phyloP scores from a whole-genome alignment of 1,140 invertebrate species.

The Bombus pascuorum region DNA sequence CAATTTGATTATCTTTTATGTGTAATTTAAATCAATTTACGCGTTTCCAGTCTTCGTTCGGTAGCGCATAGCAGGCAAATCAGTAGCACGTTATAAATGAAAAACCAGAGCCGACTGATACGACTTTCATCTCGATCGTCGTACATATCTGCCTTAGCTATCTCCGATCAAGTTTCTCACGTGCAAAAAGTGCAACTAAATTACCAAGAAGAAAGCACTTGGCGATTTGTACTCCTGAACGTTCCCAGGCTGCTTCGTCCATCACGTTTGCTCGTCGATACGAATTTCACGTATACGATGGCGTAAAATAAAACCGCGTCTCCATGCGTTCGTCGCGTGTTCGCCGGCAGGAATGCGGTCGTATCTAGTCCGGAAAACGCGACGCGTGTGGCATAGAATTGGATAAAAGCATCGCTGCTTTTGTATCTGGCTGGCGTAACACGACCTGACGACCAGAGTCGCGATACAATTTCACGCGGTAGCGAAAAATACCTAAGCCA shows the following conservation, averaged over 20 bases:
- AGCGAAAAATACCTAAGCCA: conserved; percentile 23
- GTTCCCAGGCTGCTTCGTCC: conserved; percentile 40
- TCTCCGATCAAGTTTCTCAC: background rate
- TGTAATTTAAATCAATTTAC: conserved; percentile 3
- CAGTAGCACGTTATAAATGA: background rate
- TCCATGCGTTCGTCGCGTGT: conserved; percentile 27
- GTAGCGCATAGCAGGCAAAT: no score
- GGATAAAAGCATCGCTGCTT: conserved; percentile 40
- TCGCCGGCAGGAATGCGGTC: conserved; percentile 59
- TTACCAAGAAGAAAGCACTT: background rate
- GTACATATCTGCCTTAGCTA: background rate
- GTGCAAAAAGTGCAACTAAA: background rate
- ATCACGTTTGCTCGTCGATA: conserved; percentile 48
- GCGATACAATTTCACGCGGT: conserved; percentile 48
- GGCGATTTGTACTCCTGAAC: conserved; percentile 2
- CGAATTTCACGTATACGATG: conserved; percentile 64
- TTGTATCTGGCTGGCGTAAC: conserved; percentile 43
- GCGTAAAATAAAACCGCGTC: conserved; percentile 62
- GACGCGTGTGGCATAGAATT: conserved; percentile 45
- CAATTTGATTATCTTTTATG: background rate
- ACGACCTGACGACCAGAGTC: conserved; percentile 42
- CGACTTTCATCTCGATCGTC: conserved; percentile 12
- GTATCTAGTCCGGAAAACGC: conserved; percentile 47
- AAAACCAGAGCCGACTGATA: background rate
- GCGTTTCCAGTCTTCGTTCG: no score